Evolutionary conservation across 1,140 invertebrate genomes (phyloP), one percentile per base, ranked within the genome.

Genomic region (Branchinecta lynchi): DNA sequence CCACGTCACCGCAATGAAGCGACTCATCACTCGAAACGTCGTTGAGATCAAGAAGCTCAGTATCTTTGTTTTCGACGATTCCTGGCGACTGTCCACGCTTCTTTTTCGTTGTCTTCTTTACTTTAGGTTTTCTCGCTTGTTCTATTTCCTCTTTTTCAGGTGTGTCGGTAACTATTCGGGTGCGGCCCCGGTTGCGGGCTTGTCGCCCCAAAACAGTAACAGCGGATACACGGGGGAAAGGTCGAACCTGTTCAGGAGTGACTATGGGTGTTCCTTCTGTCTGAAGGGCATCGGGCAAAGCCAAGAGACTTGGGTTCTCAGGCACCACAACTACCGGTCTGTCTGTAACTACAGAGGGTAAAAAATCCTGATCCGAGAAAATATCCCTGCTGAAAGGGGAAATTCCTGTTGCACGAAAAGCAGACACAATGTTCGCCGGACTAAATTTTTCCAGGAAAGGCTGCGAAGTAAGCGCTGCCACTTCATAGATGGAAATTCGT

Each of bases 351-450:
- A 45, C 66, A n/a, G 70, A 60, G 17, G 72, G 68, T 45, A 70
- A n/a, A 69, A 72, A 74, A 51, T 71, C 72, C 65, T n/a, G 44
- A n/a, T 73, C 72, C 17, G 72, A 66, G 67, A 73, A 73, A 65
- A 73, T 71, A 10, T 71, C 43, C 17, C 68, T 68, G 67, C 74
- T 73, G 45, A 73, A 73, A 12, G 73, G 74, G 6, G 60, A 72
- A 67, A 74, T 75, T 10, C 74, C 74, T 68, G 72, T 66, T 10
- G 60, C 67, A 69, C 68, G 43, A 66, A 75, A 76, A 51, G 73
- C 74, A 45, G 71, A 44, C 67, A 44, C 71, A n/a, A 76, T 74
- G 44, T 74, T 76, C 43, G 45, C 10, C 44, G 69, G 32, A 5
- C n/a, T 70, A 12, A 51, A 51, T 17, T 20, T n/a, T 44, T 45